Conservation (phyloP, 2,113 vertebrate species). For the Zosterops hypoxanthus region DNA sequence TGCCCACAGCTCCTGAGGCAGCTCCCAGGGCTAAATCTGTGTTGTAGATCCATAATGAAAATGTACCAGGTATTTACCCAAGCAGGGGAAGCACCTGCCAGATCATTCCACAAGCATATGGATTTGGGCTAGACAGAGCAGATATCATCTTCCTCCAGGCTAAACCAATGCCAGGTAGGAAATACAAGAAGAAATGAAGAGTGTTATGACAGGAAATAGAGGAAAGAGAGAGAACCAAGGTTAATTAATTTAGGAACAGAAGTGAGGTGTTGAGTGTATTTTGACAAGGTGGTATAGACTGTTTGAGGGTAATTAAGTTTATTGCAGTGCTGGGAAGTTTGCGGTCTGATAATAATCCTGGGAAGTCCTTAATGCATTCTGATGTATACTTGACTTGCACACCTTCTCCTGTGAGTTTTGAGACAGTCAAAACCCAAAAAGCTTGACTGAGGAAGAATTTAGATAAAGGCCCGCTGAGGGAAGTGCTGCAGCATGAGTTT, state of each 20-base stretch:
- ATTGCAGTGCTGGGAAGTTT: neutral
- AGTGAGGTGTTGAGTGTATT: neutral
- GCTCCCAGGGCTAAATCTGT: neutral
- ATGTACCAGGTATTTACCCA: neutral
- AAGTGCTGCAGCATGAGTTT: neutral
- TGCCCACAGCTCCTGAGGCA: neutral
- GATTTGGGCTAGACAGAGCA: neutral
- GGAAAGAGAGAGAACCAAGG: neutral
- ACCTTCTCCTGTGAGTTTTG: neutral
- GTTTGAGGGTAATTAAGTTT: neutral
- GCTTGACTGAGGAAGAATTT: neutral
- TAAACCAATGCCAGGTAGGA: neutral
- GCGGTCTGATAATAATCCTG: neutral
- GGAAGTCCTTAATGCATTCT: neutral
- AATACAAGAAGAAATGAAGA: neutral
- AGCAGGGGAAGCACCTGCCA: neutral
- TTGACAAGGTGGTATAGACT: neutral
- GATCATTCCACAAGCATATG: neutral
- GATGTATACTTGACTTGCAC: neutral
- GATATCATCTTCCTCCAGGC: neutral
- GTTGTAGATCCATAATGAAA: rapidly evolving
- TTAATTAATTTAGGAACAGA: neutral
- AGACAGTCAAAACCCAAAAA: neutral
- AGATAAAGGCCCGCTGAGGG: neutral
- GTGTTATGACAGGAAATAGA: neutral